A percentile compares a stretch with the other conserved stretches of the same genome.
Evolutionary conservation across 1,140 invertebrate species (phyloP).

Genomic region (Goniozus legneri): DNA sequence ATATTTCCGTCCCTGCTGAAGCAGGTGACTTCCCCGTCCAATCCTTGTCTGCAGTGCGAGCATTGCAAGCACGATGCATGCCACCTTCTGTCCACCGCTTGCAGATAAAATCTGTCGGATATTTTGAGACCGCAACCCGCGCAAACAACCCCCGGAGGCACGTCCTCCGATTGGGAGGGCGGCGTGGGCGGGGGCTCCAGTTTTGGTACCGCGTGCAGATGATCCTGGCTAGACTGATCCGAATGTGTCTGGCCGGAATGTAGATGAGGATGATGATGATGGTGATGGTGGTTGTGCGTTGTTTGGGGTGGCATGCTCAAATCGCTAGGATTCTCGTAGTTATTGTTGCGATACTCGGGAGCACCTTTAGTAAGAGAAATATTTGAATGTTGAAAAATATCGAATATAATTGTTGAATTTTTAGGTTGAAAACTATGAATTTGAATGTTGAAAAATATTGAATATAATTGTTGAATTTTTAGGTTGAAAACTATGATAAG

Average conservation of each 20-base stretch:
- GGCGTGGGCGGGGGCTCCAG: slow-evolving; percentile 56
- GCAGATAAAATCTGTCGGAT: slow-evolving; percentile 87
- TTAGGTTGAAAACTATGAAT: too few species aligned
- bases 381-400: too few species aligned
- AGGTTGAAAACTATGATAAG: too few species aligned
- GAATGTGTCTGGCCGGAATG: slow-evolving; percentile 30
- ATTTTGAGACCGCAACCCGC: slow-evolving; percentile 83
- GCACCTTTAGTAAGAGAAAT: too few species aligned
- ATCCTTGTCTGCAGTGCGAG: slow-evolving; percentile 81
- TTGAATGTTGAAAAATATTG: too few species aligned
- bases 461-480: too few species aligned
- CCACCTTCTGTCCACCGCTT: slow-evolving; percentile 89
- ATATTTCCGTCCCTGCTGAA: slow-evolving; percentile 92
- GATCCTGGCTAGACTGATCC: slow-evolving; percentile 31
- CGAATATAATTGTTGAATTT: too few species aligned
- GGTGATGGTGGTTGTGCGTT: slow-evolving; percentile 30
- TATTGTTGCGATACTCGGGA: slow-evolving; percentile 39
- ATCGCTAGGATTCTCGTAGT: slow-evolving; percentile 40
- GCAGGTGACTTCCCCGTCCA: slow-evolving; percentile 90
- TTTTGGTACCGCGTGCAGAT: slow-evolving; percentile 53
- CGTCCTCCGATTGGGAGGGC: slow-evolving; percentile 49
- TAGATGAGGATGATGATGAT: slow-evolving; percentile 35
- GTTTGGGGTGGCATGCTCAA: slow-evolving; percentile 43
- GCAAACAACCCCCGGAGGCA: slow-evolving; percentile 60
- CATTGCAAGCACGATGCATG: slow-evolving; percentile 89